Conservation (phyloP, 2,113 vertebrate genomes). For the Eurystomus gularis region DNA sequence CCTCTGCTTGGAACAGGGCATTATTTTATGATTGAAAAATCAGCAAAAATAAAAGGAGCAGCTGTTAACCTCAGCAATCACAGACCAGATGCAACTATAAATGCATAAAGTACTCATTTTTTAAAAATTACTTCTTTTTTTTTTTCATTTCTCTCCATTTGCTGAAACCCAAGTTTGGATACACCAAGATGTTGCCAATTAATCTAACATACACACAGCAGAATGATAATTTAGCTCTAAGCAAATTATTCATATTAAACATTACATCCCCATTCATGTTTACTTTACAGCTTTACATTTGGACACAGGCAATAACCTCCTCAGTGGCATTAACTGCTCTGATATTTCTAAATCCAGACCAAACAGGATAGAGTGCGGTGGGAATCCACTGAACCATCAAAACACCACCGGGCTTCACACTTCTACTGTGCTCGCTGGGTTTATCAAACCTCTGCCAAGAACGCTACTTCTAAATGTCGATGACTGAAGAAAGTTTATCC, state of each 20-base stretch:
- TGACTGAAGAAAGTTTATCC: neutral
- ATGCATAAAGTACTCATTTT: neutral
- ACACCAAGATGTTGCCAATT: slow-evolving; percentile 24
- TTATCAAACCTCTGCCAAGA: neutral
- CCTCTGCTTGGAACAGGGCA: neutral
- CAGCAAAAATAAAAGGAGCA: slow-evolving; percentile 16
- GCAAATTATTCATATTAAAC: neutral
- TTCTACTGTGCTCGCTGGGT: neutral
- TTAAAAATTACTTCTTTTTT: neutral
- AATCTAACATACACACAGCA: neutral
- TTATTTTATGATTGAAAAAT: slow-evolving; percentile 24
- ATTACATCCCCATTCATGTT: slow-evolving; percentile 14
- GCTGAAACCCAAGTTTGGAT: neutral
- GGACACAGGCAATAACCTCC: slow-evolving; percentile 16
- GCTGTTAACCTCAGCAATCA: slow-evolving; percentile 34
- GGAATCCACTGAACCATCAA: slow-evolving; percentile 4
- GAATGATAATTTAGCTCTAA: neutral
- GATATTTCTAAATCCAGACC: slow-evolving; percentile 18
- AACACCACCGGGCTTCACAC: neutral
- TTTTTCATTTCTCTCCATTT: neutral
- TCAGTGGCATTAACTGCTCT: neutral
- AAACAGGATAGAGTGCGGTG: slow-evolving; percentile 14
- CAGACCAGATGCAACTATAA: neutral
- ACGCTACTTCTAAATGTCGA: neutral
- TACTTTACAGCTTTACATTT: neutral